A percentile compares a stretch with the other conserved stretches of the same genome.
Evolutionary conservation across 1,140 invertebrate species (phyloP).

Genomic region (Acromyrmex charruanus): DNA sequence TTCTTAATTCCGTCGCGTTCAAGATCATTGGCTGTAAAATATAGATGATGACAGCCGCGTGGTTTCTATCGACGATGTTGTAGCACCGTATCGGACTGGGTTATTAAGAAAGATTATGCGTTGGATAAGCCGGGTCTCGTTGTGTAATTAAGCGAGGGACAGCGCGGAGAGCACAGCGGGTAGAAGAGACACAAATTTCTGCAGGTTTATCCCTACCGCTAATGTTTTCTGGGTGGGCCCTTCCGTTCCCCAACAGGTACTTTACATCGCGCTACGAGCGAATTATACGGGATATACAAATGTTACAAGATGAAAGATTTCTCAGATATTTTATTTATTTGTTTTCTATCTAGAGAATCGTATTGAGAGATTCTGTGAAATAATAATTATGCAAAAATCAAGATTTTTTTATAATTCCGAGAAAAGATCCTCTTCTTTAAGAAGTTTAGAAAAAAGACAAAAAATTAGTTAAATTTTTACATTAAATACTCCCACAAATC

Average conservation of each 20-base stretch:
- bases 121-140: slow-evolving; percentile 78
- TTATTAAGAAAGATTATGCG: slow-evolving; percentile 70
- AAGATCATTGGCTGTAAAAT: slow-evolving; percentile 29
- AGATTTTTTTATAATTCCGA: background rate
- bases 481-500: background rate
- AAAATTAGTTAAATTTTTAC: background rate
- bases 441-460: background rate
- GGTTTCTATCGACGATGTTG: slow-evolving; percentile 54
- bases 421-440: background rate
- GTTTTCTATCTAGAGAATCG: background rate
- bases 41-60: slow-evolving; percentile 59
- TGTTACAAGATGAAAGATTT: slow-evolving; percentile 49
- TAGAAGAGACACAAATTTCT: slow-evolving; percentile 75
- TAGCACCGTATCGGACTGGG: slow-evolving; percentile 14
- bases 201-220: slow-evolving; percentile 67
- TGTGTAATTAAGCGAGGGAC: slow-evolving; percentile 81
- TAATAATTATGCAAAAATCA: background rate
- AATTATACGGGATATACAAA: slow-evolving; percentile 36
- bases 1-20: slow-evolving; percentile 23
- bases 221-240: slow-evolving; percentile 66
- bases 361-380: background rate
- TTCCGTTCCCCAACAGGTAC: slow-evolving; percentile 53
- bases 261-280: background rate
- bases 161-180: slow-evolving; percentile 64
- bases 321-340: background rate